phyloP scores from a whole-genome alignment of 2,888 invertebrate genomes.

The Heliconius erato region DNA sequence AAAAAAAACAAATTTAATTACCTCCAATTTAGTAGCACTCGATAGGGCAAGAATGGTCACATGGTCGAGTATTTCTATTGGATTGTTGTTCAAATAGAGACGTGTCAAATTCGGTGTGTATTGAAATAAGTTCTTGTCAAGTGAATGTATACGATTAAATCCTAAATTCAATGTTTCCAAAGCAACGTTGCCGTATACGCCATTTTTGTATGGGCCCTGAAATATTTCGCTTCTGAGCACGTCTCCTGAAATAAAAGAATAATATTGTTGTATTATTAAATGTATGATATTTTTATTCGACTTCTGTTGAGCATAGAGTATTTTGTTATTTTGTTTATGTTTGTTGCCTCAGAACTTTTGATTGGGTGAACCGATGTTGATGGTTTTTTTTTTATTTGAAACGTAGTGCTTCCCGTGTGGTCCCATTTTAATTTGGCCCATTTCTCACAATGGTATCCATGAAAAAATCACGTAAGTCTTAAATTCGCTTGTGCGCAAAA shows the following conservation, averaged over 20 bases:
- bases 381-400: too few species aligned
- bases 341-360: too few species aligned
- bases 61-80: constrained; percentile 86
- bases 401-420: too few species aligned
- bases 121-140: constrained; percentile 87
- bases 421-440: too few species aligned
- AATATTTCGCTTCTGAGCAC: constrained; percentile 88
- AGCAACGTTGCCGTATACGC: constrained; percentile 85
- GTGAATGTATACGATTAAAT: constrained; percentile 87
- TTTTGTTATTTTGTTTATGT: too few species aligned
- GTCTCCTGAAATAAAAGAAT: constrained; percentile 78
- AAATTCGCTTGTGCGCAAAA: too few species aligned
- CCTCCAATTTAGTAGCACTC: constrained; percentile 84
- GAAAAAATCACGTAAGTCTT: too few species aligned
- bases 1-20: constrained; percentile 57
- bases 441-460: too few species aligned
- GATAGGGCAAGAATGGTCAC: constrained; percentile 86
- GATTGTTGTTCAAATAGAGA: constrained; percentile 87
- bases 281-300: too few species aligned
- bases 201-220: constrained; percentile 87
- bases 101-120: constrained; percentile 87
- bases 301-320: too few species aligned
- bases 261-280: not conserved
- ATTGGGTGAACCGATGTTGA: too few species aligned
- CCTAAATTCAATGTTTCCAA: constrained; percentile 87